Evolutionary conservation across 2,797 vertebrate species (phyloP), one percentile per base, ranked within the genome.

Genomic region (Protonibea diacanthus): DNA sequence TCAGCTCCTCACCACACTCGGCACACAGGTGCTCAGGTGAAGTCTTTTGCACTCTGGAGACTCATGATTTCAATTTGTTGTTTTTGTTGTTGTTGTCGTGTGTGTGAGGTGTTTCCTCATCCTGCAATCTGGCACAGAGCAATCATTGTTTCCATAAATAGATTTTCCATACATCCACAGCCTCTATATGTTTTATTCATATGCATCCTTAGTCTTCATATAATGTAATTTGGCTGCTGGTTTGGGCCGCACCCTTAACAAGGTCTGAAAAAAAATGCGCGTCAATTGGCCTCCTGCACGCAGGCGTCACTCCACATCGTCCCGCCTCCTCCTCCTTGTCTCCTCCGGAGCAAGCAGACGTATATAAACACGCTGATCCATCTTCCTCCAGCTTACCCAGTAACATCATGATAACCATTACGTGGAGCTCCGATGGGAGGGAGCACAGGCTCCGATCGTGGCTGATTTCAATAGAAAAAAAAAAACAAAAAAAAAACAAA

Each of bases 301-400:
- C 80, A 64, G 75, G 73, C 94, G 92, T 94, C 94, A 94, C 83
- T 82, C 72, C 61, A 15, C 72, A 60, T 67, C 5, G 87, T 75
- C 87, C 91, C 88, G 77, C 92, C 94, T 80, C 86, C 87, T 76
- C 81, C 89, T 71, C 77, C 86, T 86, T 62, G 84, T 91, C 89
- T 83, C 64, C 89, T 86, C 83, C 82, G 83, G 82, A 71, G 88
- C 90, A 83, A 38, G 86, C 88, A 82, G 88, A 90, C 89, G 88
- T 93, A 94, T 94, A 94, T 92, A 94, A 94, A 90, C 91, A 88
- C 86, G 71, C 84, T 60, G 90, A 87, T 90, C 90, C 89, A 87
- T 93, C 91, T 88, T 87, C 87, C 88, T 70, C 86, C 88, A 91
- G 92, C 90, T 69, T 92, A 86, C 93, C 93, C 91, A 87, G 92